A percentile compares a stretch with the other conserved stretches of the same genome.
phyloP scores from a whole-genome alignment of 2,113 vertebrate species.

The Pterophyllum scalare region DNA sequence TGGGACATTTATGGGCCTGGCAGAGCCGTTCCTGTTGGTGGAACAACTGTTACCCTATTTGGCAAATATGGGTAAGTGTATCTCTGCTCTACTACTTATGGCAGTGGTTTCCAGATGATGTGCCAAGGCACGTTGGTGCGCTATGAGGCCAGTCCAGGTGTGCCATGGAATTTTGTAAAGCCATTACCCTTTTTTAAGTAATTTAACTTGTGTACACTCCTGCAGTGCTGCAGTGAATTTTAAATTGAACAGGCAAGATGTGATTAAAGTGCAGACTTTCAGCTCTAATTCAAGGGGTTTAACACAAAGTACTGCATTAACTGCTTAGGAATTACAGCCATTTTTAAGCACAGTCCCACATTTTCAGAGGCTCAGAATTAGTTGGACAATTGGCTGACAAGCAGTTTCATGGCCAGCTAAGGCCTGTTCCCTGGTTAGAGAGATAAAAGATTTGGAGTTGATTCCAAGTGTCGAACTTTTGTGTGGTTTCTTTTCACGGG shows the following conservation, averaged over 20 bases:
- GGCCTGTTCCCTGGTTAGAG: too few relatives aligned
- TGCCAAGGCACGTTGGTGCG: neutral
- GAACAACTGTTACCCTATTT: slow-evolving; percentile 95
- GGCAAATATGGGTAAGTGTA: slow-evolving; percentile 93
- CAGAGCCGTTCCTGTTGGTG: slow-evolving; percentile 93
- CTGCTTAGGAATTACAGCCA: too few relatives aligned
- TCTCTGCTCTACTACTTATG: neutral
- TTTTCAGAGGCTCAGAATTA: too few relatives aligned
- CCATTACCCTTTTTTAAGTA: neutral
- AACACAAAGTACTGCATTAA: too few relatives aligned
- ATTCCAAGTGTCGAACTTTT: too few relatives aligned
- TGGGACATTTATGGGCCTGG: slow-evolving; percentile 98
- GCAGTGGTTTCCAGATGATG: neutral
- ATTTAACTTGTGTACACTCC: neutral
- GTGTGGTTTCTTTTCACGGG: too few relatives aligned
- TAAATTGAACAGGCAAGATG: neutral
- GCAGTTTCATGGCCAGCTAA: too few relatives aligned
- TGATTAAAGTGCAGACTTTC: neutral
- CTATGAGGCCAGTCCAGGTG: neutral
- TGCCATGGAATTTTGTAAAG: neutral
- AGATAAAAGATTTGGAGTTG: too few relatives aligned
- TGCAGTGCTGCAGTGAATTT: neutral
- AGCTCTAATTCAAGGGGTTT: neutral
- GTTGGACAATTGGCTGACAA: too few relatives aligned
- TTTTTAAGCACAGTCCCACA: too few relatives aligned